Conservation (phyloP, 1,140 invertebrate genomes). For the Lamellibrachia luymesi region DNA sequence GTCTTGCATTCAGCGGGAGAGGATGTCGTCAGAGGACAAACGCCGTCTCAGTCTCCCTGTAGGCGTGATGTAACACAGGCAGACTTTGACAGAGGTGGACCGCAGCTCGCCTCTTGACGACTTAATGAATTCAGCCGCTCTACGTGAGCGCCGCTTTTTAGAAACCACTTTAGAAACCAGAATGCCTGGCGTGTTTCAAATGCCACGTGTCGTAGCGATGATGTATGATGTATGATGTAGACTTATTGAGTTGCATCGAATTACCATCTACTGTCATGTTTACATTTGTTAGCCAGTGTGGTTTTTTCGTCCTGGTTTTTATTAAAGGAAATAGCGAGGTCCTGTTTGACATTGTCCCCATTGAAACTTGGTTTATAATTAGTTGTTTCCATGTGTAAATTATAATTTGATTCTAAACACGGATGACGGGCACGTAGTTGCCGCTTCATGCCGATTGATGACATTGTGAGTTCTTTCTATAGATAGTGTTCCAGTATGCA, state of each 20-base stretch:
- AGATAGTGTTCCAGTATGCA: background rate
- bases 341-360: background rate
- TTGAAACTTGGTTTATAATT: background rate
- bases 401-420: background rate
- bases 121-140: background rate
- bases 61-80: background rate
- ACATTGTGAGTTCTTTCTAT: background rate
- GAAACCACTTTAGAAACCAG: background rate
- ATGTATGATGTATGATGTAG: background rate
- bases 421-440: background rate
- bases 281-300: background rate
- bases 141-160: background rate
- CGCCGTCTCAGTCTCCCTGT: background rate
- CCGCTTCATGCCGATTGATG: background rate
- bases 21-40: background rate
- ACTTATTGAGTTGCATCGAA: background rate
- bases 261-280: background rate
- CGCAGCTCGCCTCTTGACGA: background rate
- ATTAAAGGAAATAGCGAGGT: background rate
- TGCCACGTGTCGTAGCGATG: background rate
- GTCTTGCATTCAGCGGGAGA: background rate
- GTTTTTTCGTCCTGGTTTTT: background rate
- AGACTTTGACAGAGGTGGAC: background rate
- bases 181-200: background rate
- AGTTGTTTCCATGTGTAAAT: background rate